phyloP scores from a whole-genome alignment of 2,113 vertebrate genomes.

The Eulemur macaco region DNA sequence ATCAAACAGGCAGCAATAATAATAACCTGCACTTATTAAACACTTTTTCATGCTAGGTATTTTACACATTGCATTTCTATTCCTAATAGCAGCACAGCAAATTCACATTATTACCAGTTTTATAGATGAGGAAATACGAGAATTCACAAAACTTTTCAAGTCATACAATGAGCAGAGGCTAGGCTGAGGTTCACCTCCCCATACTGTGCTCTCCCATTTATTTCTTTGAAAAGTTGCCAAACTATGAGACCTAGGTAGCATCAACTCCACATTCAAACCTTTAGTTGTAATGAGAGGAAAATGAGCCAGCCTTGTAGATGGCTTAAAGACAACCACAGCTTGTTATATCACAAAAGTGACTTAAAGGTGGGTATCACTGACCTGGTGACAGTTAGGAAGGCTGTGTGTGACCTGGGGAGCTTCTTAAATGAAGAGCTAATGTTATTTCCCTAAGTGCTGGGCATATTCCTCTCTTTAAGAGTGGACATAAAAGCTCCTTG shows the following conservation, averaged over 20 bases:
- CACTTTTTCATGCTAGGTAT: background rate
- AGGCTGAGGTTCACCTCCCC: background rate
- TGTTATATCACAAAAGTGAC: background rate
- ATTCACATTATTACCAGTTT: background rate
- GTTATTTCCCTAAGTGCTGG: conserved; percentile 44
- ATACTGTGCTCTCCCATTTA: background rate
- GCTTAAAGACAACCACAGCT: background rate
- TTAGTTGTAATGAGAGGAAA: background rate
- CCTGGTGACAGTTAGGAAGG: background rate
- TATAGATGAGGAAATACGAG: background rate
- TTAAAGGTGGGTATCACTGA: background rate
- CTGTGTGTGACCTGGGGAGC: background rate
- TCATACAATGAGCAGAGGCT: background rate
- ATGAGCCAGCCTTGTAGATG: background rate
- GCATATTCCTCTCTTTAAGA: background rate
- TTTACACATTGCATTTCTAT: background rate
- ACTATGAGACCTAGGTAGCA: background rate
- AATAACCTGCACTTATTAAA: background rate
- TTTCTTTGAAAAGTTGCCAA: background rate
- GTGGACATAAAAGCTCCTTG: conserved; percentile 63
- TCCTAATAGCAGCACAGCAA: background rate
- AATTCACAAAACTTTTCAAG: background rate
- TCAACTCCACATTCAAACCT: background rate
- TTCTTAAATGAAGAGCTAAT: background rate
- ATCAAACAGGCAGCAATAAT: background rate